Conservation (phyloP, 2,113 vertebrate genomes). For the Echinops telfairi region DNA sequence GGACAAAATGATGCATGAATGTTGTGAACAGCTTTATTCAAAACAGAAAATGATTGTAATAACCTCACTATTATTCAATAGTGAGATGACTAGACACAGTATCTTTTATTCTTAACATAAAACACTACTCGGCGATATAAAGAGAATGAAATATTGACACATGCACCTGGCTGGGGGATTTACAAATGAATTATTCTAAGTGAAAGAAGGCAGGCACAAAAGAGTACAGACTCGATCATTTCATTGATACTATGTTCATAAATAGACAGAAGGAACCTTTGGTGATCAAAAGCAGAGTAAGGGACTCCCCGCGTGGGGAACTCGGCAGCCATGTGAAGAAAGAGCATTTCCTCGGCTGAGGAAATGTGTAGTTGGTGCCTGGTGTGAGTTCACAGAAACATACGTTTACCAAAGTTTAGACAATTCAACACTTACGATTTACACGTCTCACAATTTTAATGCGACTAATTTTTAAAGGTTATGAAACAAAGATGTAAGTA, state of each 20-base stretch:
- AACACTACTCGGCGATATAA: background rate
- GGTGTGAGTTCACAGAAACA: background rate
- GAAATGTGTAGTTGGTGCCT: background rate
- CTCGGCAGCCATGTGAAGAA: background rate
- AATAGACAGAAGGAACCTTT: background rate
- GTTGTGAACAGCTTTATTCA: background rate
- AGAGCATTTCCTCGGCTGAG: background rate
- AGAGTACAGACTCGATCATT: background rate
- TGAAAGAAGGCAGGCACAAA: background rate
- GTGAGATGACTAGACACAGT: background rate
- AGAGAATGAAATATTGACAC: background rate
- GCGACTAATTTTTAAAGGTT: background rate
- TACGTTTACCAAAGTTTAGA: background rate
- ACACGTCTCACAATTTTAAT: background rate
- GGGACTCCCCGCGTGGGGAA: background rate
- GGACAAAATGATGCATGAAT: background rate
- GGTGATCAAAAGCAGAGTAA: background rate
- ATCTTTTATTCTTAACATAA: background rate
- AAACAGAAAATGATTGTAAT: background rate
- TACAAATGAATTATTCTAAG: background rate
- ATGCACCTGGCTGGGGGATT: too few species aligned
- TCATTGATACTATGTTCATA: background rate
- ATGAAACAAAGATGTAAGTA: background rate
- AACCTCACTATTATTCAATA: background rate
- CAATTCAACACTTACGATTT: background rate